Evolutionary conservation across 2,797 vertebrate species (phyloP).

Genomic region (Siniperca undulata): DNA sequence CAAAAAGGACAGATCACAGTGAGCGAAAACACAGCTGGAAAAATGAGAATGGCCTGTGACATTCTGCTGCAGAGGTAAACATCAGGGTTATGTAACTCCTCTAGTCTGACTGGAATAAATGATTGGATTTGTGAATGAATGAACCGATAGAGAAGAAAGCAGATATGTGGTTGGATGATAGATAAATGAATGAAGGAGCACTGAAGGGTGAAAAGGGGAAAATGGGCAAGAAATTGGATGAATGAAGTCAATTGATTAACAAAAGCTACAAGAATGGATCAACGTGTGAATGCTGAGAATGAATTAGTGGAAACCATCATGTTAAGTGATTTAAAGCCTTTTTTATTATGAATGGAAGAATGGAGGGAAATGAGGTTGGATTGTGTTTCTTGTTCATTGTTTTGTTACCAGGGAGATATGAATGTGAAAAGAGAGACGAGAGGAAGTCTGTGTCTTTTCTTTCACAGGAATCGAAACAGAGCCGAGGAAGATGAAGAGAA

Average conservation of each 20-base stretch:
- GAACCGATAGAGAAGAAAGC: not conserved
- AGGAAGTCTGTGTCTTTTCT: constrained; percentile 18
- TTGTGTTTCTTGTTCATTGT: constrained; percentile 22
- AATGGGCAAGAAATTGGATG: not conserved
- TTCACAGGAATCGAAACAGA: constrained; percentile 20
- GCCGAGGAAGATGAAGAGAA: constrained; percentile 13
- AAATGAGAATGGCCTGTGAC: constrained; percentile 87
- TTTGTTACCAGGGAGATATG: constrained; percentile 27
- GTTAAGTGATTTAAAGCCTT: constrained; percentile 7
- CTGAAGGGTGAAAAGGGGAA: not conserved
- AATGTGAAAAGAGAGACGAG: constrained; percentile 4
- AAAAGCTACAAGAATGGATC: constrained; percentile 1
- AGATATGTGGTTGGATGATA: not conserved
- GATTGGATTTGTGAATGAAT: constrained; percentile 5
- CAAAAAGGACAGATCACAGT: constrained; percentile 38
- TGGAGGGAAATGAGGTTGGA: constrained; percentile 24
- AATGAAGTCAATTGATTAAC: not conserved
- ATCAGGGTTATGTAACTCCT: constrained; percentile 58
- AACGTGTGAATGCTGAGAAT: not conserved
- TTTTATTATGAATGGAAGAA: constrained; percentile 6
- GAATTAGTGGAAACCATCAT: constrained; percentile 9
- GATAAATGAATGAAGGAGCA: constrained; percentile 15
- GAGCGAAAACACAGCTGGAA: constrained; percentile 57
- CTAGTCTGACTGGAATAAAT: constrained; percentile 34
- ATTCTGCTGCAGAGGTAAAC: constrained; percentile 90